phyloP scores from a whole-genome alignment of 2,113 vertebrate genomes.

The Syrrhaptes paradoxus region DNA sequence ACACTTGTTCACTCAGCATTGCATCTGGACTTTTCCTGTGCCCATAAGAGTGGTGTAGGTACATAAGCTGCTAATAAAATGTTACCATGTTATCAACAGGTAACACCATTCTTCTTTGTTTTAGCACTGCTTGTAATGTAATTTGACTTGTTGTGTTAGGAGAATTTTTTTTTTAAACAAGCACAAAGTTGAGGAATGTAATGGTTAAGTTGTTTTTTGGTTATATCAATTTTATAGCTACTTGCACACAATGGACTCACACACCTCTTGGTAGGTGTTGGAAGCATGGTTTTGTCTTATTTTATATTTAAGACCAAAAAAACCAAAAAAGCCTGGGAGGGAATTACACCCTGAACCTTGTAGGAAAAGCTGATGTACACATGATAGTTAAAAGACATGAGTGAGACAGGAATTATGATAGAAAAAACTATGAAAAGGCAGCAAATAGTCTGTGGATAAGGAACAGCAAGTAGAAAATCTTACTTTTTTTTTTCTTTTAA shows the following conservation, averaged over 20 bases:
- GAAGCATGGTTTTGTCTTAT: not conserved
- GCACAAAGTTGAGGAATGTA: not conserved
- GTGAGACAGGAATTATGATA: not conserved
- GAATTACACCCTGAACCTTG: not conserved
- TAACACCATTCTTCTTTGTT: not conserved
- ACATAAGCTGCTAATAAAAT: not conserved
- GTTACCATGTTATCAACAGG: not conserved
- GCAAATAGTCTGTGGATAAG: not conserved
- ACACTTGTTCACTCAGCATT: not conserved
- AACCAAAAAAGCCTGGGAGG: not conserved
- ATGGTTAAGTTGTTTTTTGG: not conserved
- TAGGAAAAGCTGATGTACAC: not conserved
- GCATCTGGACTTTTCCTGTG: not conserved
- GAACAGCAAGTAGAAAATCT: not conserved
- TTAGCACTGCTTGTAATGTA: not conserved
- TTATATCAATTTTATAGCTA: not conserved
- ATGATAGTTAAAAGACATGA: not conserved
- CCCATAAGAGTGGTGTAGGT: accelerated
- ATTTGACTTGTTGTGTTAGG: not conserved
- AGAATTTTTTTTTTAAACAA: not conserved
- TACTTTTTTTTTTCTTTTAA: not conserved
- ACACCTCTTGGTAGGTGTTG: not conserved
- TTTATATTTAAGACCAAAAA: not conserved
- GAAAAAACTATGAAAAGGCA: not conserved
- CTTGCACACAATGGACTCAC: not conserved